Base-by-base conservation (phyloP, 2,113 vertebrate species). In the Megaceryle torquata region DNA sequence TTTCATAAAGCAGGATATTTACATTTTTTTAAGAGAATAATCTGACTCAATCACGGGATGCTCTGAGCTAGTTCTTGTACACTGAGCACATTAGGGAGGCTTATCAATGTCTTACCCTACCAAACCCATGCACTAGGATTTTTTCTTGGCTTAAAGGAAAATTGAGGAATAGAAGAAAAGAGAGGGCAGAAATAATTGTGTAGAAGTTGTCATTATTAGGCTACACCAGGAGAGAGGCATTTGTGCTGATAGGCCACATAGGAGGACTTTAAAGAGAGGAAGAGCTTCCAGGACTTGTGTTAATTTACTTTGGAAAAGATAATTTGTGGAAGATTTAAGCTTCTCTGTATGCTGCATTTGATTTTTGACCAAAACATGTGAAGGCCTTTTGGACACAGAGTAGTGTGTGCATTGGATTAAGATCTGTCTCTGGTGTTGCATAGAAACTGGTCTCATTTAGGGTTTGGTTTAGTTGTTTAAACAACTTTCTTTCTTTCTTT, bases 11-110 rank as follows among this genome's bases (percentile, higher is more conserved):
- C 1, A 1, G 37, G 21, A 13, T 39, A 8, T 37, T 33, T 72
- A 11, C 7, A 25, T 43, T 33, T 57, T 68, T 67, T 35, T 51
- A 25, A 59, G 21, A 29, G 54, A 19, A 13, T 24, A 10, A 51
- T 50, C 9, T 24, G 24, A 11, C 46, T 71, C 0, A 0, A 5
- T 26, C 15, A 3, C 0, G 2, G 28, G 54, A 19, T 25, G 57
- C 46, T 39, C 28, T 41, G 15, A 1, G 0, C 5, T 13, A 25
- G 31, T 41, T 63, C 24, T 65, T 33, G 3, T 17, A 13, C 9
- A 4, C 24, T 13, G 70, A 61, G 35, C 4, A 13, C 33, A 4
- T 44, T 21, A 41, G 18, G 26, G 46, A 26, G 19, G 24, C 11
- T 48, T n/a, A 9, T 9, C 35, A 13, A 1, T 41, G 25, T 18